A percentile compares a stretch with the other conserved stretches of the same genome.
Evolutionary conservation across 1,140 invertebrate species (phyloP).

Genomic region (Lepidostoma basale): DNA sequence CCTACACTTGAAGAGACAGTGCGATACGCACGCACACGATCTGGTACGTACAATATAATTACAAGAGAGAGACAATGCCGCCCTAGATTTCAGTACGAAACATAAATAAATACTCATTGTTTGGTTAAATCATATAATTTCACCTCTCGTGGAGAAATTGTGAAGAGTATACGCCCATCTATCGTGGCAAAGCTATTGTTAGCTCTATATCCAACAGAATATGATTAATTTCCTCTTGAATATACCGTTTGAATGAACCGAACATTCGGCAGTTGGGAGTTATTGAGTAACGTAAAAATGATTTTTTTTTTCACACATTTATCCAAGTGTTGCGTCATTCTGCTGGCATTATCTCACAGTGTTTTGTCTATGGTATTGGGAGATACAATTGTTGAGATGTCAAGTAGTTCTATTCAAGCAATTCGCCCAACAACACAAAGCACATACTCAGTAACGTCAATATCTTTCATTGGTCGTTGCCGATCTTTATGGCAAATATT

Average conservation of each 20-base stretch:
- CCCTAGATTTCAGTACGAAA: background rate
- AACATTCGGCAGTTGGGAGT: background rate
- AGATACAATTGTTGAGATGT: too few species aligned
- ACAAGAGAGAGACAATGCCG: background rate
- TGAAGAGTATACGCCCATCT: background rate
- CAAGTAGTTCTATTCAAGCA: too few species aligned
- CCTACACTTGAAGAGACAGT: too few species aligned
- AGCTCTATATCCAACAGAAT: too few species aligned
- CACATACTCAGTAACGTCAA: too few species aligned
- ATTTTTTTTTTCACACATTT: slow-evolving; percentile 22
- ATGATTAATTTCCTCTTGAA: slow-evolving; percentile 1
- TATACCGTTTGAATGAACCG: background rate
- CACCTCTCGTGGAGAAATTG: background rate
- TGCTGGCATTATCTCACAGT: background rate
- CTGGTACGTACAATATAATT: too few species aligned
- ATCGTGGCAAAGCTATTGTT: slow-evolving; percentile 6
- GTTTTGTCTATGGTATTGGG: too few species aligned
- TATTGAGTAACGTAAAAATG: background rate
- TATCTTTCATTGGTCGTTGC: too few species aligned
- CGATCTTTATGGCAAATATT: too few species aligned
- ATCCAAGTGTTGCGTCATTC: slow-evolving; percentile 1
- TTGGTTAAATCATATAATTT: slow-evolving; percentile 4
- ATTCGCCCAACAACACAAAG: too few species aligned
- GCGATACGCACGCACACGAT: too few species aligned
- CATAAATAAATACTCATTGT: slow-evolving; percentile 15